Percentiles rank a stretch among this genome's conserved stretches.
Conservation (phyloP, 2,113 vertebrate genomes). For the Blennius ocellaris region DNA sequence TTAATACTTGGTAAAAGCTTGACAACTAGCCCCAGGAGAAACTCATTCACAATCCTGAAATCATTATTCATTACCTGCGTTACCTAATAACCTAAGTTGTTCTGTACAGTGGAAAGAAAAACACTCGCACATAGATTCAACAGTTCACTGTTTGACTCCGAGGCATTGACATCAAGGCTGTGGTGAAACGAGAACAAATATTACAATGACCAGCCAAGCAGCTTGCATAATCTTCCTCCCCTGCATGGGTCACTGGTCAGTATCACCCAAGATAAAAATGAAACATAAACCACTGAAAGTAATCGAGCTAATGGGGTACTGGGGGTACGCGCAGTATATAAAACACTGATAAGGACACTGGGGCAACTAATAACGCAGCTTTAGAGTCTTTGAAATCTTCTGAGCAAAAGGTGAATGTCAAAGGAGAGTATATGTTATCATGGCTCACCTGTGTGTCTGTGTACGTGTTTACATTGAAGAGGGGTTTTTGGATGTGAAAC, state of each 20-base stretch:
- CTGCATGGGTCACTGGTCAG: slow-evolving; percentile 28
- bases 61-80: slow-evolving; percentile 43
- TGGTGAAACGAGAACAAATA: slow-evolving; percentile 43
- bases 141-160: slow-evolving; percentile 41
- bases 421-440: slow-evolving; percentile 6
- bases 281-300: slow-evolving; percentile 23
- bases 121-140: not conserved
- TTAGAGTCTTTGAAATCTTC: slow-evolving; percentile 4
- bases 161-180: slow-evolving; percentile 55
- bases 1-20: slow-evolving; percentile 12
- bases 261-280: slow-evolving; percentile 21
- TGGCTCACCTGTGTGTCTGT: slow-evolving; percentile 89
- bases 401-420: slow-evolving; percentile 23
- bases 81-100: slow-evolving; percentile 36
- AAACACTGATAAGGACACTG: slow-evolving; percentile 9
- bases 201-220: slow-evolving; percentile 16
- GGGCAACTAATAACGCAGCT: not conserved
- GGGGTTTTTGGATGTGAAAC: slow-evolving; percentile 87
- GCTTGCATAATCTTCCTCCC: slow-evolving; percentile 46
- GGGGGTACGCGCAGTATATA: not conserved
- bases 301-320: not conserved
- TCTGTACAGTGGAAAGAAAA: slow-evolving; percentile 29
- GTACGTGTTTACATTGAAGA: slow-evolving; percentile 90
- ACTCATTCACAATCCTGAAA: slow-evolving; percentile 11
- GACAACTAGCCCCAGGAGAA: slow-evolving; percentile 26